Evolutionary conservation across 2,797 vertebrate species (phyloP), one percentile per base, ranked within the genome.

Genomic region (Helicolenus hilgendorfi): DNA sequence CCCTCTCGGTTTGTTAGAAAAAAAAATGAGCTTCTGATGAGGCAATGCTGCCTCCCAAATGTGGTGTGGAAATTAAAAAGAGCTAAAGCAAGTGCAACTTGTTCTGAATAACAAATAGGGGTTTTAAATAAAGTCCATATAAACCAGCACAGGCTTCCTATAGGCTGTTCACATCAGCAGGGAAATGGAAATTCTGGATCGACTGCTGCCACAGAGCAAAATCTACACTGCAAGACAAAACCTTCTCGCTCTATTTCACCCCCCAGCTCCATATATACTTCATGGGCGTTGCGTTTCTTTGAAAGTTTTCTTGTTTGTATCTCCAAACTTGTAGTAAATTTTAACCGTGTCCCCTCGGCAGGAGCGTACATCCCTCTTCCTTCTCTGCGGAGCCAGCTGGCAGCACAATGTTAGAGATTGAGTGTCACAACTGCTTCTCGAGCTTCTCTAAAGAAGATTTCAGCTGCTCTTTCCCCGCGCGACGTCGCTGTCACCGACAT

Each of bases 261-360:
- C 86, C 69, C 80, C 71, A 10, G 60, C 77, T 24, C 64, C 35
- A 55, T 81, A 65, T 88, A 82, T 88, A 89, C 93, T 92, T 91
- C 83, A 88, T 81, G 18, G 45, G 22, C 67, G 27, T 90, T 58
- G 72, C 20, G 22, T 83, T 81, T 87, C 85, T 94, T 87, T 90
- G 60, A 91, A 95, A 93, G 79, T 92, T 87, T 33, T 90, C 63
- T 75, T 69, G 71, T 91, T 93, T 89, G 70, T 72, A 58, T 86
- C 84, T 80, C 45, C 60, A 87, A 93, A 89, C 74, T 86, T 69
- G 81, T 31, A 59, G 84, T 79, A 60, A 45, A 84, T 94, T 89
- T 86, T 72, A 85, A 88, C 69, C 83, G 5, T 68, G 72, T 84
- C 91, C 90, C 91, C 72, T 75, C 62, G 72, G 83, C 85, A 86